phyloP scores from a whole-genome alignment of 1,140 invertebrate genomes.

The Drosophila trapezifrons region DNA sequence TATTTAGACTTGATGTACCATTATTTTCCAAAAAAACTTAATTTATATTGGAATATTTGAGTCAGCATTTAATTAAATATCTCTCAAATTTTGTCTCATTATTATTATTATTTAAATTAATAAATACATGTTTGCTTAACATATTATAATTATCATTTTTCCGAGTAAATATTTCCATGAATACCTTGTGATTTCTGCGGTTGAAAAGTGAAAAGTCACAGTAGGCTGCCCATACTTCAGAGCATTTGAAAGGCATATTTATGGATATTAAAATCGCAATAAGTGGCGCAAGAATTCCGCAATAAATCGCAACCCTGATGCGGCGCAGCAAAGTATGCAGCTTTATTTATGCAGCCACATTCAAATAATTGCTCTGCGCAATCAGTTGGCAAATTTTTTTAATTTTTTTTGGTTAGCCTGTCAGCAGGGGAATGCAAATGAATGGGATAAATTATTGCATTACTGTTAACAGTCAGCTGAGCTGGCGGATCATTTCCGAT shows the following conservation, averaged over 20 bases:
- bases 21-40: no score
- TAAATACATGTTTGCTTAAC: not conserved
- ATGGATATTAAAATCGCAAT: conserved; percentile 40
- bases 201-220: not conserved
- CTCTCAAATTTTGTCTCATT: no score
- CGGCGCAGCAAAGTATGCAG: conserved; percentile 56
- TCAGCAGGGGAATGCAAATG: conserved; percentile 66
- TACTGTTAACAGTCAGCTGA: conserved; percentile 65
- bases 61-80: not conserved
- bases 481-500: conserved; percentile 11
- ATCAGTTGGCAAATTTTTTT: conserved; percentile 63
- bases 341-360: conserved; percentile 58
- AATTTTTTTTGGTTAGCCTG: conserved; percentile 50
- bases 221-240: no score
- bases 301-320: conserved; percentile 57
- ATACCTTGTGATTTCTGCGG: not conserved
- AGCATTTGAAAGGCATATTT: conserved; percentile 21
- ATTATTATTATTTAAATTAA: not conserved
- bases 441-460: conserved; percentile 75
- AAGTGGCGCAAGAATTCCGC: conserved; percentile 56
- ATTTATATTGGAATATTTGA: not conserved
- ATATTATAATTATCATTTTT: not conserved
- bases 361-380: conserved; percentile 62
- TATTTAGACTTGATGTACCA: no score
- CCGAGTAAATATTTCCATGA: not conserved